phyloP scores from a whole-genome alignment of 2,888 invertebrate genomes.

The Xylota segnis region DNA sequence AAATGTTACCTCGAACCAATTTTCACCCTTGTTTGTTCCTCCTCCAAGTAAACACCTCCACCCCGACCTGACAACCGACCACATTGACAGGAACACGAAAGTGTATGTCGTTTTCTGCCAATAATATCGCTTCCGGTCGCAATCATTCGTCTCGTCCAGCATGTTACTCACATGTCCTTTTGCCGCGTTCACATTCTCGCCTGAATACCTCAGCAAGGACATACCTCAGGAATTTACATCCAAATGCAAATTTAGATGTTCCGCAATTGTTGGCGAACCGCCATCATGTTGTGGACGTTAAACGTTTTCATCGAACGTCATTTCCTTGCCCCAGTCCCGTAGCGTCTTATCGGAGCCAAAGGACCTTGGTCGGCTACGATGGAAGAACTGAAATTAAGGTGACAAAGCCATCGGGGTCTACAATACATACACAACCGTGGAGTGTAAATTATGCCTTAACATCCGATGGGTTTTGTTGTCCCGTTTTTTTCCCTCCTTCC shows the following conservation, averaged over 20 bases:
- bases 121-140: slow-evolving; percentile 73
- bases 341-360: slow-evolving; percentile 17
- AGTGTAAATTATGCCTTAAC: slow-evolving; percentile 73
- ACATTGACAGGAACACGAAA: slow-evolving; percentile 64
- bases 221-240: slow-evolving; percentile 46
- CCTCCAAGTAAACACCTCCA: slow-evolving; percentile 37
- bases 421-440: slow-evolving; percentile 22
- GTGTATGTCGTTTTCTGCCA: slow-evolving; percentile 61
- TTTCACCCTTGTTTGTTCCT: slow-evolving; percentile 54
- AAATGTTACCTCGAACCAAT: slow-evolving; percentile 32
- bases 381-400: slow-evolving; percentile 22
- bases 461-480: slow-evolving; percentile 61
- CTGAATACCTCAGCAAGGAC: neutral
- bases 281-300: slow-evolving; percentile 6
- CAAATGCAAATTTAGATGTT: slow-evolving; percentile 60
- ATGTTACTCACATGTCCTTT: slow-evolving; percentile 3
- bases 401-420: slow-evolving; percentile 40
- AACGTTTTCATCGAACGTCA: slow-evolving; percentile 29
- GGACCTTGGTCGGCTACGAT: neutral
- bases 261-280: slow-evolving; percentile 20
- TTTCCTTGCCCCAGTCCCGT: slow-evolving; percentile 2
- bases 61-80: slow-evolving; percentile 32
- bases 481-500: slow-evolving; percentile 34
- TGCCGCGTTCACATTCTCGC: neutral
- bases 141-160: slow-evolving; percentile 46